phyloP scores from a whole-genome alignment of 2,113 vertebrate genomes.

The Lepus europaeus region DNA sequence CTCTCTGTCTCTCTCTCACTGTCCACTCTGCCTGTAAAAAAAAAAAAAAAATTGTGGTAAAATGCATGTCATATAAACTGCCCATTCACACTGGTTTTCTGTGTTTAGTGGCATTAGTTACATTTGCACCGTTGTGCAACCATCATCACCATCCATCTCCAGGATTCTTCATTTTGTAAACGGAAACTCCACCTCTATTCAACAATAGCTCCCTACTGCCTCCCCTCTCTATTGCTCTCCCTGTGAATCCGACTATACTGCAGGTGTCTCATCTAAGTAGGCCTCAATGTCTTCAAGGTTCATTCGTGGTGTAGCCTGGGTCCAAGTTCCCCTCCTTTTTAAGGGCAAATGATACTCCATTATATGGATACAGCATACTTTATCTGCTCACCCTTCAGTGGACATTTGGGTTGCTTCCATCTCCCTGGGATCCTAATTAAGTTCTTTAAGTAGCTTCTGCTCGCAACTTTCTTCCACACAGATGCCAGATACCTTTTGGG shows the following conservation, averaged over 20 bases:
- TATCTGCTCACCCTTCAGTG: not conserved
- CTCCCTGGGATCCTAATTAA: not conserved
- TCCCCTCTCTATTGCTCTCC: not conserved
- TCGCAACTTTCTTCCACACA: not conserved
- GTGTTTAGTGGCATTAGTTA: not conserved
- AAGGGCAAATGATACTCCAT: not conserved
- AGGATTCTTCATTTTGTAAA: not conserved
- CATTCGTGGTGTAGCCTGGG: not conserved
- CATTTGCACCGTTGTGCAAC: not conserved
- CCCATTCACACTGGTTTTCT: not conserved
- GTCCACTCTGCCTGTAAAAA: too few relatives aligned
- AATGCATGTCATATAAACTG: not conserved
- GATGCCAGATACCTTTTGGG: not conserved
- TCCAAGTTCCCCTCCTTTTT: constrained; percentile 16
- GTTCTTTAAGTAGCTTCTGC: not conserved
- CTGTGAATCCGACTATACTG: not conserved
- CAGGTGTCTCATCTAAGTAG: not conserved
- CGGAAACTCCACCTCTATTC: not conserved
- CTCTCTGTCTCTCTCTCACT: too few relatives aligned
- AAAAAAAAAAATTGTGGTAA: not conserved
- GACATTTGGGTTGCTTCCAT: not conserved
- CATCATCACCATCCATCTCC: not conserved
- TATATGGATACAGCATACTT: not conserved
- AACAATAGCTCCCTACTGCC: not conserved
- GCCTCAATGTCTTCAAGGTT: not conserved